phyloP scores from a whole-genome alignment of 2,888 invertebrate species.

The Cerastis rubricosa region DNA sequence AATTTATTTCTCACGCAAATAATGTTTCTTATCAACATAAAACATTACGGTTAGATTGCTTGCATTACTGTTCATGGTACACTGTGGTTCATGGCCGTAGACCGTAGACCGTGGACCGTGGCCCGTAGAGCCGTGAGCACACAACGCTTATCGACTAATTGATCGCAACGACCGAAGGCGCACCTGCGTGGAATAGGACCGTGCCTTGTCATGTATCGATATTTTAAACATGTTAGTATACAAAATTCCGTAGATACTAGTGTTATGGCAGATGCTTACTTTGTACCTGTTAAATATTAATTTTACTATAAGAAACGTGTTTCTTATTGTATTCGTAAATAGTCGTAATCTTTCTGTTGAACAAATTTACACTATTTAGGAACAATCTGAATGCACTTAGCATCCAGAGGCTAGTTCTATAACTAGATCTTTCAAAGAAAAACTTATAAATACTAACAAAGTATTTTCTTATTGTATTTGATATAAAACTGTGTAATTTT shows the following conservation, averaged over 20 bases:
- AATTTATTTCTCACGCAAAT: slow-evolving; percentile 48
- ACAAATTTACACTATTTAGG: neutral
- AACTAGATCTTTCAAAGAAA: no score
- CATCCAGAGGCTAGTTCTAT: no score
- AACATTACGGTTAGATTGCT: slow-evolving; percentile 51
- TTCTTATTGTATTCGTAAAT: neutral
- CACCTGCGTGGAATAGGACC: slow-evolving; percentile 73
- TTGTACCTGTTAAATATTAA: neutral
- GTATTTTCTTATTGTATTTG: neutral
- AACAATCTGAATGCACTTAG: no score
- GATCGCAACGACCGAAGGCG: slow-evolving; percentile 75
- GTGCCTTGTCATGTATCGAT: slow-evolving; percentile 33
- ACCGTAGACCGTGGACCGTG: slow-evolving; percentile 50
- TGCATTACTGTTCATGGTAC: slow-evolving; percentile 34
- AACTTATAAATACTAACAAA: neutral
- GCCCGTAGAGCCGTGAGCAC: slow-evolving; percentile 59
- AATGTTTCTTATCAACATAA: slow-evolving; percentile 43
- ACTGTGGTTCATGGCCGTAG: slow-evolving; percentile 56
- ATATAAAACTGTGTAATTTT: neutral
- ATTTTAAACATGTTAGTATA: neutral
- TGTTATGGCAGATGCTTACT: neutral
- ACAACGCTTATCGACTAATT: slow-evolving; percentile 83
- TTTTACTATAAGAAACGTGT: neutral
- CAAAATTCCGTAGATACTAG: neutral
- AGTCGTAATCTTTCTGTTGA: neutral